Base-by-base conservation (phyloP, 2,888 invertebrate genomes). In the Heterodera filipjevi region DNA sequence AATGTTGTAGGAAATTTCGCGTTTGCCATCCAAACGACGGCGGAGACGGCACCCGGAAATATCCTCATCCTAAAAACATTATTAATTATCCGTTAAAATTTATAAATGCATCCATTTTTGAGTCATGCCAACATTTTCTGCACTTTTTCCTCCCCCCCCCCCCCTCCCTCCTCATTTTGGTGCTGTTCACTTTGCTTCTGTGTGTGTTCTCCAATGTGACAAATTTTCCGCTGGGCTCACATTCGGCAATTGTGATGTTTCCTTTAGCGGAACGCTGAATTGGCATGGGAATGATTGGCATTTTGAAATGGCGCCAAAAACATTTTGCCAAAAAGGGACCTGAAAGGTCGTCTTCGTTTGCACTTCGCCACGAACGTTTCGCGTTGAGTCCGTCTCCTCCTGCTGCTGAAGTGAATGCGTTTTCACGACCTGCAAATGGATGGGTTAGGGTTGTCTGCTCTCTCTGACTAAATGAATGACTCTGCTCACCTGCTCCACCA, bases 271-370 rank as follows among this genome's bases (percentile, higher is more conserved):
- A 90, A 78, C 91, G 87, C 86, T 91, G n/a, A 10, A 27, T 27
- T 10, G n/a, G 59, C 10, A 8, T 8, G n/a, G 59, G 27, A 30
- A 8, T 30, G n/a, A 8, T 59, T 0, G 59, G n/a, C 27, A n/a
- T 59, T 59, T 59, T n/a, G 10, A 27, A 59, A 8, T 59, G n/a
- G 59, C 27, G 3, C 27, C n/a, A 59, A 59, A n/a, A 53, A 59
- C 59, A 59, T 59, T 59, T 59, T 8, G 59, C 59, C 59, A 59
- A 49, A 12, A 14, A 49, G 12, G 12, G 6, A 59, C 59, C 27
- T 59, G 91, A 90, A 91, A 91, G 16, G 91, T 91, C 1, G 91
- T 91, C 85, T 91, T 91, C 71, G 91, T 91, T 59, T 81, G 82
- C 44, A 85, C 84, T 79, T 88, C 88, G 74, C 89, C 89, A 30